Conservation (phyloP, 2,113 vertebrate species). For the Hiodon tergisus region DNA sequence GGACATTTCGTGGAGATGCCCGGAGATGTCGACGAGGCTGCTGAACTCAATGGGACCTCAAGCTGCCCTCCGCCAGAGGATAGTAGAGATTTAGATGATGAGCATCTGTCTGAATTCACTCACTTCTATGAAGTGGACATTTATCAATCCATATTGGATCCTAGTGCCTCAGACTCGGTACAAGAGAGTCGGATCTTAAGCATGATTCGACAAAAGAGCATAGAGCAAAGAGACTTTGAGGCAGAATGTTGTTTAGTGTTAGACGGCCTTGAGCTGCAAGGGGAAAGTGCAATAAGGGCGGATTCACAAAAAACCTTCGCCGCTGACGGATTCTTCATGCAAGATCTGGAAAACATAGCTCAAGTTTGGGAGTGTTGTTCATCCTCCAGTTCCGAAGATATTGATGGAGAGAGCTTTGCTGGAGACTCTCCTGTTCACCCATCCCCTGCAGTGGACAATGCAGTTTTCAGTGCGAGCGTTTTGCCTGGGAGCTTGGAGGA, state of each 20-base stretch:
- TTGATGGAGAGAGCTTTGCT: slow-evolving; percentile 89
- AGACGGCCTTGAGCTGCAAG: slow-evolving; percentile 91
- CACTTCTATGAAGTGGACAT: slow-evolving; percentile 99
- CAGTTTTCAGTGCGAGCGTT: slow-evolving; percentile 73
- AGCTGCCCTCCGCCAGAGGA: slow-evolving; percentile 90
- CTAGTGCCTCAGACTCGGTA: slow-evolving; percentile 97
- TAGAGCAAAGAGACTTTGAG: slow-evolving; percentile 86
- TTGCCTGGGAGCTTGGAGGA: slow-evolving; percentile 77
- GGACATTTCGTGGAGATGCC: slow-evolving; percentile 97
- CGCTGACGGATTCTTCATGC: slow-evolving; percentile 82
- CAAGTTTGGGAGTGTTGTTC: slow-evolving; percentile 96
- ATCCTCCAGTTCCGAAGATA: slow-evolving; percentile 87
- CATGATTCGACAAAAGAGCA: slow-evolving; percentile 97
- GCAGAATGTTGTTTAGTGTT: slow-evolving; percentile 96
- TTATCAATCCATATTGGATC: slow-evolving; percentile 99
- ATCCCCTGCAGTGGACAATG: slow-evolving; percentile 79
- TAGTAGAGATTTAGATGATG: slow-evolving; percentile 88
- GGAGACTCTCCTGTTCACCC: slow-evolving; percentile 85
- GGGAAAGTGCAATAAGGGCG: slow-evolving; percentile 99
- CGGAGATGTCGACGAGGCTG: slow-evolving; percentile 76
- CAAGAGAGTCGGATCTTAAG: slow-evolving; percentile 98
- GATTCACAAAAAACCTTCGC: slow-evolving; percentile 78
- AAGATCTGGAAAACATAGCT: slow-evolving; percentile 87
- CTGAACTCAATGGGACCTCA: slow-evolving; percentile 83
- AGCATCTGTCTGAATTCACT: slow-evolving; percentile 96